Conservation (phyloP, 2,113 vertebrate species). For the Calcarius ornatus region DNA sequence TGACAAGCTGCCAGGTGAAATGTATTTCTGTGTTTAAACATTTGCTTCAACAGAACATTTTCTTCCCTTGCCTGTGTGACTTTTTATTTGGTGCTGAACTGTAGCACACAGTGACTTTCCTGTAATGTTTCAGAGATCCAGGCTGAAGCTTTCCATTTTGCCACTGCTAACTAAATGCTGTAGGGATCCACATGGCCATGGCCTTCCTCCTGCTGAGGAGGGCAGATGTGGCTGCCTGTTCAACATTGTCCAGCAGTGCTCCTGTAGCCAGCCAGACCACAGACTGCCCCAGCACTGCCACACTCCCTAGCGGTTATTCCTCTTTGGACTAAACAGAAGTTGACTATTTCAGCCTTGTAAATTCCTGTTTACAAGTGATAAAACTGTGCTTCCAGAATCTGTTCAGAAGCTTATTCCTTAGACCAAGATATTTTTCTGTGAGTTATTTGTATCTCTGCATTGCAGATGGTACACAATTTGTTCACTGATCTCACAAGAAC, state of each 20-base stretch:
- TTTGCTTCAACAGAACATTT: neutral
- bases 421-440: neutral
- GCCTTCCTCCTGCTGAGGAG: neutral
- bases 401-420: neutral
- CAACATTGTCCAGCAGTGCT: neutral
- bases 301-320: neutral
- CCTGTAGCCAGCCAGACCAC: neutral
- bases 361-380: neutral
- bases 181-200: neutral
- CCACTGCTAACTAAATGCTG: neutral
- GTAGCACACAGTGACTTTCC: neutral
- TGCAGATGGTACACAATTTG: slow-evolving; percentile 1
- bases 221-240: neutral
- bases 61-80: neutral
- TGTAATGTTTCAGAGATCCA: neutral
- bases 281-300: neutral
- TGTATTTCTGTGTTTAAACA: neutral
- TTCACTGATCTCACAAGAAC: neutral
- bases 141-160: neutral
- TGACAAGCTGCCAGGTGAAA: neutral
- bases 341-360: neutral
- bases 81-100: neutral
- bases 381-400: neutral
- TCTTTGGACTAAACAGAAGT: neutral
- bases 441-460: neutral